Evolutionary conservation across 2,797 vertebrate species (phyloP).

Genomic region (Pteronotus mesoamericanus): DNA sequence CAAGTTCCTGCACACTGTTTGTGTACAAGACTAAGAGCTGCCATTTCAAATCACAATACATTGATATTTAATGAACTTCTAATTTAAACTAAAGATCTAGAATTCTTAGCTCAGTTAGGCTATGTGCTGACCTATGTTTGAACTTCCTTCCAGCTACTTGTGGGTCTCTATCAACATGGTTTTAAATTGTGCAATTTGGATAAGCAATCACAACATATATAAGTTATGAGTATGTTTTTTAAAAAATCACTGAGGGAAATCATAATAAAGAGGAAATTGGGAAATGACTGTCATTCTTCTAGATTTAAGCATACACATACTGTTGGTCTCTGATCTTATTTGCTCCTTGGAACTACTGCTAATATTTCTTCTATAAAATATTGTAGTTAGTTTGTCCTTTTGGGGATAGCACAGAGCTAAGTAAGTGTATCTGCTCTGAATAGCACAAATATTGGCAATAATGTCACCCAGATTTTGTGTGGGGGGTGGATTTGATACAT

Average conservation of each 20-base stretch:
- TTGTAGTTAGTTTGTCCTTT: slow-evolving; percentile 86
- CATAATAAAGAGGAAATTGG: slow-evolving; percentile 54
- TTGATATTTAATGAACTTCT: slow-evolving; percentile 81
- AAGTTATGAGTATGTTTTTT: slow-evolving; percentile 63
- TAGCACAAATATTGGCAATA: slow-evolving; percentile 76
- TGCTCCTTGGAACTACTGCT: slow-evolving; percentile 85
- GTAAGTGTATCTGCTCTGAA: slow-evolving; percentile 86
- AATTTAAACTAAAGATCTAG: slow-evolving; percentile 80
- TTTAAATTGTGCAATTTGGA: slow-evolving; percentile 41
- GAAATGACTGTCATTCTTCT: slow-evolving; percentile 26
- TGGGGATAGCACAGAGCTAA: slow-evolving; percentile 78
- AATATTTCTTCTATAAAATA: slow-evolving; percentile 84
- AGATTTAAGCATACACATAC: slow-evolving; percentile 75
- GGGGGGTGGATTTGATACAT: slow-evolving; percentile 77
- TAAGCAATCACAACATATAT: neutral
- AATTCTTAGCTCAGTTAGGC: slow-evolving; percentile 79
- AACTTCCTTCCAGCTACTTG: slow-evolving; percentile 80
- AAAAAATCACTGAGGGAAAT: slow-evolving; percentile 50
- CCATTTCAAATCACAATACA: slow-evolving; percentile 82
- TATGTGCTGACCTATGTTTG: slow-evolving; percentile 81
- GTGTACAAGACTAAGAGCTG: slow-evolving; percentile 79
- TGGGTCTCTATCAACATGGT: slow-evolving; percentile 48
- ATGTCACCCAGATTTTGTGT: slow-evolving; percentile 45
- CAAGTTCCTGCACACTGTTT: slow-evolving; percentile 77
- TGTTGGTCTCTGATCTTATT: slow-evolving; percentile 77